Percentiles rank a stretch among this genome's conserved stretches.
These are phyloP conservation scores for Cantharis lateralis DNA, from an alignment of 2,888 invertebrate genomes.

Conservation along the genomic window DNA sequence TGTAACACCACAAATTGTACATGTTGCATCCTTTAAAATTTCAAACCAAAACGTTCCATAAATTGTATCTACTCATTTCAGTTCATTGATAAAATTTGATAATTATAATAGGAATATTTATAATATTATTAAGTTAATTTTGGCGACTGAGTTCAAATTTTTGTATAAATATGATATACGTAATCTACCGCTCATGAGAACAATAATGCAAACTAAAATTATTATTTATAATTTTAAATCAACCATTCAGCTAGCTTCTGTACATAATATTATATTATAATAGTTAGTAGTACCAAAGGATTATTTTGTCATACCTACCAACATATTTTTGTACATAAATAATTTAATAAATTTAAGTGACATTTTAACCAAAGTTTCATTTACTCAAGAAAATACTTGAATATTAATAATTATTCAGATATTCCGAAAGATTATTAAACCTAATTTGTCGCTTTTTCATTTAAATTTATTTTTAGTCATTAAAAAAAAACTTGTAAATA, in stretches of 20 bases:
- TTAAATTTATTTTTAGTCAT: neutral
- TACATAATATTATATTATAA: no score
- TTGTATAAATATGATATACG: no score
- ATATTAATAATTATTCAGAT: neutral
- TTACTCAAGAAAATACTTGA: neutral
- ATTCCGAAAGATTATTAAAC: neutral
- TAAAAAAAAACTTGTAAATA: slow-evolving; percentile 25
- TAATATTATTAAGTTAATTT: no score
- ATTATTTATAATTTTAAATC: neutral
- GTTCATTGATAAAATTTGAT: neutral
- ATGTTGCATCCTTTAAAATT: neutral
- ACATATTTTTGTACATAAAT: neutral
- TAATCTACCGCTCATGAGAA: neutral
- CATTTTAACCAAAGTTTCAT: neutral
- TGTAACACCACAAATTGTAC: neutral
- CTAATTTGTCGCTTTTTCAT: neutral
- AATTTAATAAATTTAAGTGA: neutral
- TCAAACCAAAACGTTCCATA: neutral
- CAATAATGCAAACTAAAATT: neutral
- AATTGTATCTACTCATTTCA: neutral
- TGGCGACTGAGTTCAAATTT: no score
- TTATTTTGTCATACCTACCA: neutral
- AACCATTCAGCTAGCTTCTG: no score
- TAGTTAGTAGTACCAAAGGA: neutral
- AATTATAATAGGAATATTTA: neutral